These are phyloP conservation scores for Onthophagus sagittarius DNA, from an alignment of 2,888 invertebrate genomes.

Conservation along the genomic window DNA sequence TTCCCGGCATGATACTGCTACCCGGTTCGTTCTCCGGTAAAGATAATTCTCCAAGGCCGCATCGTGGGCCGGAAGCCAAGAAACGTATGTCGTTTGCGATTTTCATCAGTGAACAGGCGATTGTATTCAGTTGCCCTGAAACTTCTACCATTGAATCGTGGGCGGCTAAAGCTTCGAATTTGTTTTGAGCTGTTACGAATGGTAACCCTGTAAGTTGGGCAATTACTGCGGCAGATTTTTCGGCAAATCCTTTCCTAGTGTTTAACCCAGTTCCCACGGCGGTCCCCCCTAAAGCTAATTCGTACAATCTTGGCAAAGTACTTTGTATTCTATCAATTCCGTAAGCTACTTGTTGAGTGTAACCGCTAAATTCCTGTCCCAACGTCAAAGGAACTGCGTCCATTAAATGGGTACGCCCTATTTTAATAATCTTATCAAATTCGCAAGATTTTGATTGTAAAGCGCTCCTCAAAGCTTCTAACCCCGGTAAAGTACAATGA, in stretches of 20 bases:
- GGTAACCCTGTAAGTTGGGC: constrained; percentile 80
- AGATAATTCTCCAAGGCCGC: constrained; percentile 86
- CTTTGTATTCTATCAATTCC: constrained; percentile 78
- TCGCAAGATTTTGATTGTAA: constrained; percentile 74
- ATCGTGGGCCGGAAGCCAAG: constrained; percentile 86
- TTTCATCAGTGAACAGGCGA: constrained; percentile 92
- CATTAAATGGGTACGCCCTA: constrained; percentile 85
- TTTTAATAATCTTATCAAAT: constrained; percentile 90
- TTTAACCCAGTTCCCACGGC: constrained; percentile 98
- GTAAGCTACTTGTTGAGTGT: constrained; percentile 79
- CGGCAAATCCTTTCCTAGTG: constrained; percentile 91
- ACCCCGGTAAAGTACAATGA: constrained; percentile 75
- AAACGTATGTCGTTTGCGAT: constrained; percentile 88
- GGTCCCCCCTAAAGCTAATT: constrained; percentile 92
- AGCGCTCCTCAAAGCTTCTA: constrained; percentile 69
- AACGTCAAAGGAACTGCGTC: constrained; percentile 94
- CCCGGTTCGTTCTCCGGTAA: constrained; percentile 99
- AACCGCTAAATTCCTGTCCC: constrained; percentile 97
- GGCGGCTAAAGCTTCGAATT: constrained; percentile 85
- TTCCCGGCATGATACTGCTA: constrained; percentile 99
- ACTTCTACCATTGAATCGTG: constrained; percentile 95
- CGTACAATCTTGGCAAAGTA: constrained; percentile 74
- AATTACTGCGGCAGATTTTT: constrained; percentile 84
- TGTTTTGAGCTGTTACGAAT: constrained; percentile 91
- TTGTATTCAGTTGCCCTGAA: constrained; percentile 85